phyloP scores from a whole-genome alignment of 2,888 invertebrate genomes.

The Hydriomena furcata region DNA sequence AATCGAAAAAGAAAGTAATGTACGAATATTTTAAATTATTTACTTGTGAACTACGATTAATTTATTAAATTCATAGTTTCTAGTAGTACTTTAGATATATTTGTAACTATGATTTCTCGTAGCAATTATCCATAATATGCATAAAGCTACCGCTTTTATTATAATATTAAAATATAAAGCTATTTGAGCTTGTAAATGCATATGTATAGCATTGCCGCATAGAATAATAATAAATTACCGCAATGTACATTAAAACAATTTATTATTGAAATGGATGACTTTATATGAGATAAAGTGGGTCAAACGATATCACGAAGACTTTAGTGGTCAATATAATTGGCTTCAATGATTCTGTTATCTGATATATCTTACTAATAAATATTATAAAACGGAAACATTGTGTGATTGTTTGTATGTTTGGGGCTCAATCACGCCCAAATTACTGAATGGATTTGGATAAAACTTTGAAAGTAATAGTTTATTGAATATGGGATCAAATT shows the following conservation, averaged over 20 bases:
- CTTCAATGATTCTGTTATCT: slow-evolving; percentile 70
- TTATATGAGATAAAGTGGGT: slow-evolving; percentile 75
- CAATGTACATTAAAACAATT: slow-evolving; percentile 64
- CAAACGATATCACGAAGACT: slow-evolving; percentile 69
- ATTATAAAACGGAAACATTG: too few species aligned
- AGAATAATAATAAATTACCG: slow-evolving; percentile 55
- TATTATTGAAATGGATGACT: slow-evolving; percentile 79
- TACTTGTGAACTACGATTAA: too few species aligned
- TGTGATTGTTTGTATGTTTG: too few species aligned
- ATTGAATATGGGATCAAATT: too few species aligned
- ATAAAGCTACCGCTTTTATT: not conserved
- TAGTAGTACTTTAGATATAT: too few species aligned
- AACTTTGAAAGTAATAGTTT: too few species aligned
- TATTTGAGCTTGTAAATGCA: not conserved
- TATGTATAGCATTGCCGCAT: slow-evolving; percentile 32
- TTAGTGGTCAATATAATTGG: slow-evolving; percentile 78
- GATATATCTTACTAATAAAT: slow-evolving; percentile 32
- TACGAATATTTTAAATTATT: too few species aligned
- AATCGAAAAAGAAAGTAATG: too few species aligned
- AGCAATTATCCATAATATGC: not conserved
- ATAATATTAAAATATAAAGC: slow-evolving; percentile 8
- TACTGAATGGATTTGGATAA: too few species aligned
- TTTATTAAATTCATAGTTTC: too few species aligned
- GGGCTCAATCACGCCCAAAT: too few species aligned
- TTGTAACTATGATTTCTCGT: too few species aligned